These are phyloP conservation scores for Probaryconus sp. DNA, from an alignment of 1,140 invertebrate genomes.

Conservation along the genomic window DNA sequence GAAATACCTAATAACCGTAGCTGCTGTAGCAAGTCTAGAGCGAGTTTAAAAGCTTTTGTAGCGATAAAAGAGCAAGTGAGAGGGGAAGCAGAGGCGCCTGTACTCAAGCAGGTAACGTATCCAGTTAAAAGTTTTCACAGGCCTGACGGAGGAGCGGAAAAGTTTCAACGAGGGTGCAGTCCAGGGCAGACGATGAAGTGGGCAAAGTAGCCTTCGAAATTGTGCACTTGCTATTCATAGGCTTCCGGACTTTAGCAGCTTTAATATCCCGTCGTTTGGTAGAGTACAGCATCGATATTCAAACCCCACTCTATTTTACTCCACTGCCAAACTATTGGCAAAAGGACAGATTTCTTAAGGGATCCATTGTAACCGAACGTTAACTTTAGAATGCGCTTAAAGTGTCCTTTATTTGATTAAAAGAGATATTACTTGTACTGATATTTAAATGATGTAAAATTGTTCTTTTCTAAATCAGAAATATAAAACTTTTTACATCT, in stretches of 20 bases:
- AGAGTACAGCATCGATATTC: constrained; percentile 40
- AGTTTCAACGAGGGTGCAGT: constrained; percentile 46
- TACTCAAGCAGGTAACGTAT: constrained; percentile 75
- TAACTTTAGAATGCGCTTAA: too few species aligned
- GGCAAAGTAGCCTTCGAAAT: constrained; percentile 67
- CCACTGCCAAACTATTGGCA: constrained; percentile 12
- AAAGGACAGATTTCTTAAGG: constrained; percentile 18
- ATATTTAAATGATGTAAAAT: too few species aligned
- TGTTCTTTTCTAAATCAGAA: too few species aligned
- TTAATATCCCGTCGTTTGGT: constrained; percentile 69
- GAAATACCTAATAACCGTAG: constrained; percentile 69
- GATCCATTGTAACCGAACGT: constrained; percentile 1
- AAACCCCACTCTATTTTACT: constrained; percentile 13
- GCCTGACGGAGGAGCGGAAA: constrained; percentile 48
- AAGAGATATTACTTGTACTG: too few species aligned
- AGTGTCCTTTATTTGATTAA: too few species aligned
- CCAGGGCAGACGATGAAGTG: constrained; percentile 36
- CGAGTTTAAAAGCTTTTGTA: constrained; percentile 67
- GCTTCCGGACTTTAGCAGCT: constrained; percentile 67
- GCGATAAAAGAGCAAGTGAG: constrained; percentile 59
- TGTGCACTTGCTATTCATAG: constrained; percentile 76
- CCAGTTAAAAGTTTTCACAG: constrained; percentile 74
- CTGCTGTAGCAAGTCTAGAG: constrained; percentile 58
- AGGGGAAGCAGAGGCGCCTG: constrained; percentile 59
- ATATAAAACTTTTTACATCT: too few species aligned